Base-by-base conservation (phyloP, 1,140 invertebrate genomes). In the Drosophila nannoptera region DNA sequence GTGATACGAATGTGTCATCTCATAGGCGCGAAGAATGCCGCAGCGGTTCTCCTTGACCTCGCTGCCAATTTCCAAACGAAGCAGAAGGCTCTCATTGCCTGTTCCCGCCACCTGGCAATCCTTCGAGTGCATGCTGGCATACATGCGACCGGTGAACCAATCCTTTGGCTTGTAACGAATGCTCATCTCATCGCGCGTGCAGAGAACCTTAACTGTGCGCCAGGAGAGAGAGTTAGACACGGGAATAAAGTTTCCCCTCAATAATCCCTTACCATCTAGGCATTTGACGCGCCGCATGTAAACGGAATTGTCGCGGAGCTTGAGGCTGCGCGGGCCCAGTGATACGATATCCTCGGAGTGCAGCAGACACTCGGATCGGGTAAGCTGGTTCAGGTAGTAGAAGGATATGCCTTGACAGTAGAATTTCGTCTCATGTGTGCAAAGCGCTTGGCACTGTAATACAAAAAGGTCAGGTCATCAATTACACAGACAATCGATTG, bases 41-140 rank as follows among this genome's bases (percentile, higher is more conserved):
- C 88, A 89, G 8, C 83, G 84, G 54, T 81, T 88, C 72, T 89
- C 88, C 55, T 84, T 88, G 5, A 74, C 42, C 53, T 89, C 88
- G 49, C 68, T 89, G 56, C 88, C 88, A 16, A 89, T 89, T 29
- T 74, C 69, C 0, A 89, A 65, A 3, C 70, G 62, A 0, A 89
- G 54, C 9, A 84, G n/a, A 7, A 84, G 64, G 42, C 78, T 88
- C 1, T 59, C 64, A n/a, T 86, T 89, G 65, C 89, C 71, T 9
- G 76, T 66, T 0, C 90, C 90, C 0, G 87, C 69, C 5, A 89
- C 90, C 45, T 90, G 89, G 78, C 93, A 94, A 2, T 88, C 89
- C 60, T 93, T 92, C 1, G 92, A 92, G 68, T 91, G 91, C 48
- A 92, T 92, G 60, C 91, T 92, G 62, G 92, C 92, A 72, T 93